Base-by-base conservation (phyloP, 2,797 vertebrate genomes). In the Xerus rutilus region DNA sequence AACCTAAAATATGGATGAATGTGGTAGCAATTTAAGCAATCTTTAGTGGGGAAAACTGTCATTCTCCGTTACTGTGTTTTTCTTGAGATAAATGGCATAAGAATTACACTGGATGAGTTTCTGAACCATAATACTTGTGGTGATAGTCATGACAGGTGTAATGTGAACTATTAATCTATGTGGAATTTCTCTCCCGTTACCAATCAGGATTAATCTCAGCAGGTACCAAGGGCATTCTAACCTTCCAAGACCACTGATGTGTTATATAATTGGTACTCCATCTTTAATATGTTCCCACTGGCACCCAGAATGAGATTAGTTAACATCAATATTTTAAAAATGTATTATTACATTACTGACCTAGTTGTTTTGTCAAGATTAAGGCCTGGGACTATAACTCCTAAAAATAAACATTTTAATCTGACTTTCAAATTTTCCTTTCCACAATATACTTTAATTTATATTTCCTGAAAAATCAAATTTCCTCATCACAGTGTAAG, bases 111-210 rank as follows among this genome's bases (percentile, higher is more conserved):
- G 52, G 69, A 74, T 95, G 76, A 85, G 77, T 96, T 97, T 86
- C 94, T 94, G 52, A 95, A 86, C 70, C 4, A 0, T 86, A 85
- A 88, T 72, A 83, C 17, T 32, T 70, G 76, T 1, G n/a, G 12
- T 86, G 96, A 74, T 35, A 54, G 47, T 96, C 54, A 85, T 86
- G 69, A 94, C 94, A 95, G 52, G 85, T 92, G 73, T 93, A 96
- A 96, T 93, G 84, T 94, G 97, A 94, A 84, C 89, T 94, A 84
- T 97, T 96, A 97, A 96, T 96, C 93, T 93, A 8, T 67, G 92
- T 94, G 83, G 70, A 57, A 96, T 96, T 97, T 96, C 86, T 96
- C 87, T 96, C 92, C 77, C 94, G 81, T 93, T 96, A 94, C 96
- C 47, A 79, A 93, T 95, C 67, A 95, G 94, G 72, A 95, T 96